These are phyloP conservation scores for Fragum whitleyi DNA, from an alignment of 2,888 invertebrate species.

Conservation along the genomic window DNA sequence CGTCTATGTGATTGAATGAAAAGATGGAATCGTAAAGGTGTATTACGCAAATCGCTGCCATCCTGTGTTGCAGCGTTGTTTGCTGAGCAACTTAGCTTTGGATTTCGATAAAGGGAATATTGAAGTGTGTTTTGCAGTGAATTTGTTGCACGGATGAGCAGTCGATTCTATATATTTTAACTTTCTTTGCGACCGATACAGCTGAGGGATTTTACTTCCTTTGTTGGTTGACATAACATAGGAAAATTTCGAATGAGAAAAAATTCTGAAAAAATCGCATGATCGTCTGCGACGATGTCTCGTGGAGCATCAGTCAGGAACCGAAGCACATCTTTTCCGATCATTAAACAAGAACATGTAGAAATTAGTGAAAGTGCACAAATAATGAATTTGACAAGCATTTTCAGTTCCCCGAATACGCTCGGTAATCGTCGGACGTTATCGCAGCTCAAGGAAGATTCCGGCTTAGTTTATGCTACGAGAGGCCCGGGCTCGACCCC, in stretches of 20 bases:
- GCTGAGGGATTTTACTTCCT: constrained; percentile 52
- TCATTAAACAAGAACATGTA: constrained; percentile 75
- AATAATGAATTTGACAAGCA: constrained; percentile 75
- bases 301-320: constrained; percentile 69
- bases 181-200: constrained; percentile 60
- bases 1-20: constrained; percentile 61
- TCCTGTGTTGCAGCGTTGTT: constrained; percentile 37
- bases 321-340: constrained; percentile 71
- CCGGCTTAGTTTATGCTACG: constrained; percentile 45
- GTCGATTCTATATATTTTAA: constrained; percentile 48
- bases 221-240: constrained; percentile 59
- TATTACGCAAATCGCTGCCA: constrained; percentile 50
- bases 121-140: constrained; percentile 27
- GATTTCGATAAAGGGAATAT: constrained; percentile 41
- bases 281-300: constrained; percentile 68
- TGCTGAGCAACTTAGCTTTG: constrained; percentile 21
- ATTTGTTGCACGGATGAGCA: constrained; percentile 51
- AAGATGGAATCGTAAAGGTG: constrained; percentile 44
- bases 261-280: constrained; percentile 42
- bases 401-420: constrained; percentile 63
- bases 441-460: constrained; percentile 62
- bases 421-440: constrained; percentile 57
- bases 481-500: constrained; percentile 56
- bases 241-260: constrained; percentile 33
- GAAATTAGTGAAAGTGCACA: constrained; percentile 72